Conservation (phyloP, 2,113 vertebrate genomes). For the Pyrgilauda ruficollis region DNA sequence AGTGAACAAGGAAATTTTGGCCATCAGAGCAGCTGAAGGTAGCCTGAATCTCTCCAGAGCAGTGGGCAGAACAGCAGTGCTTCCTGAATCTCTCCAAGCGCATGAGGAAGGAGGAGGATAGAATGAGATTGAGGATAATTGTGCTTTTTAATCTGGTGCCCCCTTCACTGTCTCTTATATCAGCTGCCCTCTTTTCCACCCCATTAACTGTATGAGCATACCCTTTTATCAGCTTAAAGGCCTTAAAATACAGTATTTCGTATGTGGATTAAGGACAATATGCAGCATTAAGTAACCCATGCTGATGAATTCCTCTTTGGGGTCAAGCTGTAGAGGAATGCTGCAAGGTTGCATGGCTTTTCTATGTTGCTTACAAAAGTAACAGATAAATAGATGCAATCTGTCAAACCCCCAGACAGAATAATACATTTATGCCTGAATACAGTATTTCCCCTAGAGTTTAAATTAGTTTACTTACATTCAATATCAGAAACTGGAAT, state of each 20-base stretch:
- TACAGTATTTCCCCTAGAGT: not conserved
- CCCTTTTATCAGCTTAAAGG: constrained; percentile 31
- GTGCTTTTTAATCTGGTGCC: not conserved
- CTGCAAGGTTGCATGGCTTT: not conserved
- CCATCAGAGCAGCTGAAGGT: not conserved
- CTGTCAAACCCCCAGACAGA: not conserved
- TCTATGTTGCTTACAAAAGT: not conserved
- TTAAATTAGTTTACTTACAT: constrained; percentile 7
- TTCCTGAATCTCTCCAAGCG: not conserved
- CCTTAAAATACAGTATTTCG: not conserved
- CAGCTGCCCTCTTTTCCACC: not conserved
- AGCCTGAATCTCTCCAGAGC: not conserved
- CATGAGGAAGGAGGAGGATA: not conserved
- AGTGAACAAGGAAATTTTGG: not conserved
- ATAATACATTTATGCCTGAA: not conserved
- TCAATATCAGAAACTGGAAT: not conserved
- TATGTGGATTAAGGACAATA: constrained; percentile 2
- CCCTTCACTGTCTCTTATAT: not conserved
- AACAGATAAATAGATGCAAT: not conserved
- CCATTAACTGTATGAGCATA: not conserved
- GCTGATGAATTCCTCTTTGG: not conserved
- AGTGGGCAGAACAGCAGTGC: not conserved
- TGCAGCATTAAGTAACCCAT: not conserved
- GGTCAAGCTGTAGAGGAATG: not conserved
- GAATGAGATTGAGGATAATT: not conserved